Base-by-base conservation (phyloP, 1,140 invertebrate genomes). In the Pseudomyrmex flavicornis region DNA sequence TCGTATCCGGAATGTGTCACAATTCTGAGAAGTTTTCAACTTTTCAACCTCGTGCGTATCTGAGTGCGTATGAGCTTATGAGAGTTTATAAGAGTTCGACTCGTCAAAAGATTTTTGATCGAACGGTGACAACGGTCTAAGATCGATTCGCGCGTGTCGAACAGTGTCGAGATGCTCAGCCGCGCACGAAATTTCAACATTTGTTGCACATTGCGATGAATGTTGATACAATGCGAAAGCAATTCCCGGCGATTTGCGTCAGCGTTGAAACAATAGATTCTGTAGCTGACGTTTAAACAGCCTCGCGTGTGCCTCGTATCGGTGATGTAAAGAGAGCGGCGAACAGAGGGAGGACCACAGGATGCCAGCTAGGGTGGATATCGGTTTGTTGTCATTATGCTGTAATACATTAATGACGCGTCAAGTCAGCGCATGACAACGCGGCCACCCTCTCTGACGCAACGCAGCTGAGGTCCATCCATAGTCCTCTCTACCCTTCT, bases 341-440 rank as follows among this genome's bases (percentile, higher is more conserved):
- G 20, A 56, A 13, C 15, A 13, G 59, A 58, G 52, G 44, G 54
- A 63, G 50, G 35, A 8, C n/a, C 17, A 15, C 73, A 61, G 66
- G 20, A 54, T 79, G 68, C 73, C 73, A 70, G 73, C 63, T 56
- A 68, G 82, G 62, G 35, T 63, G 70, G 83, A 75, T 76, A 85
- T 85, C 79, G 83, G 65, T 76, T 77, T 68, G 82, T 69, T 84
- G 62, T 79, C 70, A 89, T 89, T 89, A 89, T 89, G 79, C 83
- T 89, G 73, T 88, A 82, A 89, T 84, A 77, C 88, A 89, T 90
- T 90, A 89, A 90, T 88, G 86, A 89, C 88, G 86, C 82, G 88
- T 85, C 88, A 90, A 90, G 88, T 90, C 88, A 90, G 86, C 88
- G 89, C 88, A 89, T 89, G 89, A 90, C 88, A 90, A 89, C 88